Evolutionary conservation across 2,113 vertebrate species (phyloP), one percentile per base, ranked within the genome.

Genomic region (Mus spicilegus): DNA sequence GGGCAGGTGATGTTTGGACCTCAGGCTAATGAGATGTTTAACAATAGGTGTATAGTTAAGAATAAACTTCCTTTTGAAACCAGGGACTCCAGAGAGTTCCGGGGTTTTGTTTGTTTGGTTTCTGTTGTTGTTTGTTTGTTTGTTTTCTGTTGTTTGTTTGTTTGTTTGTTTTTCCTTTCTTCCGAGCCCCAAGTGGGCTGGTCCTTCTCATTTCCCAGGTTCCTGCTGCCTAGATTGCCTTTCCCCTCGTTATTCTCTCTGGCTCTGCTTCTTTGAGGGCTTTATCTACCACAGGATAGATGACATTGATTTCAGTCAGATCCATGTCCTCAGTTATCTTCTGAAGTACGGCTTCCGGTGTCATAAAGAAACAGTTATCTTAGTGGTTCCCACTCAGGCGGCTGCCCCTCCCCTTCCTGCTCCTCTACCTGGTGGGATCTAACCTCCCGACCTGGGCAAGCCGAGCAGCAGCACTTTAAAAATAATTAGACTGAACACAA

Each of bases 21-120:
- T 33, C 28, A 92, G 58, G 11, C 87, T 70, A 36, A 46, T 24
- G 77, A 63, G 78, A 26, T n/a, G 61, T 87, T 72, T 90, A 69
- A 33, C 9, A 2, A 7, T 65, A n/a, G 65, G 33, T n/a, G n/a
- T 14, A 56, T 22, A 42, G 42, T 42, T 49, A 69, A 26, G 16
- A 12, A 22, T 58, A 69, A 86, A 75, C 91, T 91, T 95, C 51
- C 86, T 86, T 84, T 84, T 28, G n/a, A 75, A 69, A 69, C 28
- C 5, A 42, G 75, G 67, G 56, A 16, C 85, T 85, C 49, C 9
- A 46, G 61, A 75, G 36, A 22, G 14, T 30, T 14, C 72, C 8
- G 9, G 22, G 7, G 26, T 26, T 67, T n/a, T 42, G 46, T 46
- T 69, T 73, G 36, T 16, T 49, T 78, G 20, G 9, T 80, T 80